phyloP scores from a whole-genome alignment of 2,113 vertebrate genomes.

The Seriola rivoliana region DNA sequence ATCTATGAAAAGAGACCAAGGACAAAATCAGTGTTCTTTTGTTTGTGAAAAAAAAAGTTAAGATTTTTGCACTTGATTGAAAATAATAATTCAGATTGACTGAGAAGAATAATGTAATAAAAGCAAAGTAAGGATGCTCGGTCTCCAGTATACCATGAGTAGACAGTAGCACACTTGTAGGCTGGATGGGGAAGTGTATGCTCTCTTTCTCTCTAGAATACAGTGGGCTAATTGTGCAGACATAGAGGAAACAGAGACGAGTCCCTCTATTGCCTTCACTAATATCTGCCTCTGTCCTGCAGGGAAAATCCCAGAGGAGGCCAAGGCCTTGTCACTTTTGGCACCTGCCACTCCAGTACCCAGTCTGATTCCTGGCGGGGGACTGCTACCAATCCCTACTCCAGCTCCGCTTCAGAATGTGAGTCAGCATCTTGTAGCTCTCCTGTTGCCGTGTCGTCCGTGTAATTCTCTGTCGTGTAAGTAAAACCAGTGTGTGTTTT shows the following conservation, averaged over 20 bases:
- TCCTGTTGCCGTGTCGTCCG: constrained; percentile 8
- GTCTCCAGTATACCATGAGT: constrained; percentile 67
- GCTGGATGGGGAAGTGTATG: constrained; percentile 75
- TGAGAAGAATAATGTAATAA: constrained; percentile 52
- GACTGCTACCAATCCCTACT: constrained; percentile 94
- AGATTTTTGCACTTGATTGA: constrained; percentile 59
- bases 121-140: constrained; percentile 70
- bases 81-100: constrained; percentile 50
- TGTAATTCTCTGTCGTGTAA: constrained; percentile 52
- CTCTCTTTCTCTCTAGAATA: constrained; percentile 82
- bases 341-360: constrained; percentile 90
- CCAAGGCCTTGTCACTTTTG: constrained; percentile 96
- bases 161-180: constrained; percentile 74
- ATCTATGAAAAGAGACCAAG: constrained; percentile 73
- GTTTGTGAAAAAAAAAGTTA: constrained; percentile 62
- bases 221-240: constrained; percentile 81
- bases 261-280: constrained; percentile 75
- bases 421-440: constrained; percentile 45
- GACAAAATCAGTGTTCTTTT: constrained; percentile 57
- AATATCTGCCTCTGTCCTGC: constrained; percentile 87
- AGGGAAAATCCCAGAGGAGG: constrained; percentile 99
- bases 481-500: not conserved
- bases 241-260: constrained; percentile 77
- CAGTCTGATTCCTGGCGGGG: constrained; percentile 93
- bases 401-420: constrained; percentile 86